A percentile compares a stretch with the other conserved stretches of the same genome.
Evolutionary conservation across 2,888 invertebrate genomes (phyloP).

Genomic region (Drosophila rellima): DNA sequence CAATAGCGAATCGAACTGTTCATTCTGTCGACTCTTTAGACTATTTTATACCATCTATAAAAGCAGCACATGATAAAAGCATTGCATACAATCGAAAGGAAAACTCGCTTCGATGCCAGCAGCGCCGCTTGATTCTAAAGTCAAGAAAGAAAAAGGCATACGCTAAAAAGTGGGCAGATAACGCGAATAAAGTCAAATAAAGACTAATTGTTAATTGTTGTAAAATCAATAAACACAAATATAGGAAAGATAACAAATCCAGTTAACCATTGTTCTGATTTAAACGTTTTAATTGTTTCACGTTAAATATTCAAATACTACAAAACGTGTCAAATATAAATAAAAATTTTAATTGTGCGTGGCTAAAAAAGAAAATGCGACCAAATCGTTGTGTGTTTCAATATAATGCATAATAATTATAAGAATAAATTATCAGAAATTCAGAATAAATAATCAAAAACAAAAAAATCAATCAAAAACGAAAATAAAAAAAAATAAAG

Average conservation of each 20-base stretch:
- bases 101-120: slow-evolving; percentile 64
- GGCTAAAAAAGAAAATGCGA: slow-evolving; percentile 59
- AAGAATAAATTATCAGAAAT: slow-evolving; percentile 22
- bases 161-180: slow-evolving; percentile 59
- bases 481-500: slow-evolving; percentile 40
- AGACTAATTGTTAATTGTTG: slow-evolving; percentile 62
- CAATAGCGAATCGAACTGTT: slow-evolving; percentile 30
- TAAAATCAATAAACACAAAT: slow-evolving; percentile 20
- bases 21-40: slow-evolving; percentile 10
- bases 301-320: slow-evolving; percentile 55
- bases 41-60: slow-evolving; percentile 36
- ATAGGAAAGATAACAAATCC: slow-evolving; percentile 27
- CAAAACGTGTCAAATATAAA: slow-evolving; percentile 22
- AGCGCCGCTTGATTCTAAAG: slow-evolving; percentile 19
- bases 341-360: slow-evolving; percentile 62
- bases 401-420: slow-evolving; percentile 38
- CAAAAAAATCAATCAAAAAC: neutral
- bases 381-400: slow-evolving; percentile 50
- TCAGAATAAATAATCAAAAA: slow-evolving; percentile 2
- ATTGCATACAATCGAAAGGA: slow-evolving; percentile 49
- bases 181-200: slow-evolving; percentile 20
- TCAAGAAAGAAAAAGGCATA: slow-evolving; percentile 19
- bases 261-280: slow-evolving; percentile 19
- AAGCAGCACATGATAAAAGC: slow-evolving; percentile 45
- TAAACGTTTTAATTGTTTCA: slow-evolving; percentile 64